These are phyloP conservation scores for Smittia aterrima DNA, from an alignment of 2,888 invertebrate species.

Conservation along the genomic window DNA sequence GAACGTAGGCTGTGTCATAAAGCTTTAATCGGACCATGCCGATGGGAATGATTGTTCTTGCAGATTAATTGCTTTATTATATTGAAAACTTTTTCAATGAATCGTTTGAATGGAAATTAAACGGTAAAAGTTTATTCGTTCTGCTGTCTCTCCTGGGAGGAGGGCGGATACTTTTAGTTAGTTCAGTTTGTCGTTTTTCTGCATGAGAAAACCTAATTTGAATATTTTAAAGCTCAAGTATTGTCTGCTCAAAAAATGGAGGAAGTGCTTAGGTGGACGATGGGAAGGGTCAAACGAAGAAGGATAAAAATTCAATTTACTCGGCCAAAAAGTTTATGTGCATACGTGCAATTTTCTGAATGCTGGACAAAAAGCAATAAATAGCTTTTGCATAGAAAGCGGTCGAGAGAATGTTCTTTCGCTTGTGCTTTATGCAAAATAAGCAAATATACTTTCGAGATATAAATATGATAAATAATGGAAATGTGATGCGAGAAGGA, in stretches of 20 bases:
- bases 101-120: slow-evolving; percentile 2
- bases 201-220: slow-evolving; percentile 23
- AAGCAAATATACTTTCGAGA: slow-evolving; percentile 29
- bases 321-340: slow-evolving; percentile 3
- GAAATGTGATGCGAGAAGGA: slow-evolving; percentile 26
- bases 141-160: background rate
- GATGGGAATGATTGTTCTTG: background rate
- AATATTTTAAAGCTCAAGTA: slow-evolving; percentile 21
- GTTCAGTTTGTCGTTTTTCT: background rate
- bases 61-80: slow-evolving; percentile 34
- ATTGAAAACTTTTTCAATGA: slow-evolving; percentile 9
- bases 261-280: background rate
- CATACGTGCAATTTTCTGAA: slow-evolving; percentile 24
- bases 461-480: slow-evolving; percentile 33
- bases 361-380: slow-evolving; percentile 21
- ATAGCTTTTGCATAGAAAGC: background rate
- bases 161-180: background rate
- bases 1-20: slow-evolving; percentile 18
- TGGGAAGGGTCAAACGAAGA: background rate
- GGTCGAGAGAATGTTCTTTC: background rate
- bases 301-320: slow-evolving; percentile 29
- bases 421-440: slow-evolving; percentile 7
- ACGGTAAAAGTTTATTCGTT: background rate
- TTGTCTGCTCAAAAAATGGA: background rate
- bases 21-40: slow-evolving; percentile 19